Evolutionary conservation across 30 jellyfish, hydroid and myxozoan species (phyloP), one percentile per base, ranked within the genome.

Genomic region (Nemopilema nomurai): DNA sequence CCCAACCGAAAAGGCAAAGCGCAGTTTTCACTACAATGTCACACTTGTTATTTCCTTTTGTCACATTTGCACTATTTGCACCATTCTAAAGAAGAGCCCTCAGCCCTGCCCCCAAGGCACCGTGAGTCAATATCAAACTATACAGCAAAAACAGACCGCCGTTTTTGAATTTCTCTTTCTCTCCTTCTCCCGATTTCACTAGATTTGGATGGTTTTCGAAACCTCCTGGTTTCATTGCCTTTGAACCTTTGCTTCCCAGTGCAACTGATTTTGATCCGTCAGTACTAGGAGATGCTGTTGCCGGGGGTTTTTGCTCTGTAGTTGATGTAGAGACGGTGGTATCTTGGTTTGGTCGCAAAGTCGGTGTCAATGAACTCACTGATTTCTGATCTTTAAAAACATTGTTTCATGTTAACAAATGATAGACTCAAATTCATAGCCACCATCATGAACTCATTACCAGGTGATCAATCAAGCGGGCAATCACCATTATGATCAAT

Each of bases 151-250:
- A 25, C 28, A 0, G 16, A 82, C 91, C 91, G 18, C 76, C 85
- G 20, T 70, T 72, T 49, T 71, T 82, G 49, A 49, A 70, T 32
- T 70, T 70, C 51, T 21, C 18, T 28, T 51, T 82, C 81, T n/a
- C 77, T 50, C 20, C 51, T 51, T 33, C 57, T 28, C 33, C 69
- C 62, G 41, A 68, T 67, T 80, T 80, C 49, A 18, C 82, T 28
- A 67, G 28, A 30, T 33, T 63, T 65, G 69, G 67, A 1, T 78
- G 80, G n/a, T 78, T 63, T 20, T 62, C 79, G 22, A 66, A 27
- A n/a, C 66, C 21, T 18, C 90, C 90, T 23, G 18, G 28, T 41
- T 66, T 33, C 82, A 67, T 66, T 49, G 22, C 50, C 22, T 49
- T 67, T 20, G 52, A 64, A 25, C 9, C 9, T 13, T 41, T 41